A percentile compares a stretch with the other conserved stretches of the same genome.
phyloP scores from a whole-genome alignment of 2,113 vertebrate species.

The Arothron firmamentum region DNA sequence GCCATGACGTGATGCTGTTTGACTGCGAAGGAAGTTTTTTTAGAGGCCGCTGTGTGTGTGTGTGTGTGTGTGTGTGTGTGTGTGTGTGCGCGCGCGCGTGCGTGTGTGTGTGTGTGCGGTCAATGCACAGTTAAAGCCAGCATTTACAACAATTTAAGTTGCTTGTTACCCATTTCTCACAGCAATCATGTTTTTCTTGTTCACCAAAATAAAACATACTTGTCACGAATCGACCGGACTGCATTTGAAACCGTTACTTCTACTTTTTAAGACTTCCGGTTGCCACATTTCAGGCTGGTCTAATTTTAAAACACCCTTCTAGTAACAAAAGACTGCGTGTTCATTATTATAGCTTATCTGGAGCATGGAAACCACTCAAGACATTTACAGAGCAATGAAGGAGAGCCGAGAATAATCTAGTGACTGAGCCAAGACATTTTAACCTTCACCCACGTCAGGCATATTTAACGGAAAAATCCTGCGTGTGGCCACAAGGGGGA shows the following conservation, averaged over 20 bases:
- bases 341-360: not conserved
- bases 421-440: not conserved
- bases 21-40: slow-evolving; percentile 16
- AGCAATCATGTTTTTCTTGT: too few species aligned
- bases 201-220: too few species aligned
- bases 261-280: not conserved
- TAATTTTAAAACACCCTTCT: not conserved
- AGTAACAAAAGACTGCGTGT: not conserved
- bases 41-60: too few species aligned
- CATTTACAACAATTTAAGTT: too few species aligned
- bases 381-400: not conserved
- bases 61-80: too few species aligned
- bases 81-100: too few species aligned
- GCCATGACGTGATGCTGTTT: slow-evolving; percentile 36
- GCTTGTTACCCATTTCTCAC: too few species aligned
- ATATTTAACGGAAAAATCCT: not conserved
- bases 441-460: too few species aligned
- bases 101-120: too few species aligned
- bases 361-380: not conserved
- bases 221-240: too few species aligned
- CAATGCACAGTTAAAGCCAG: not conserved
- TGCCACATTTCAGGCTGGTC: not conserved
- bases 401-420: not conserved
- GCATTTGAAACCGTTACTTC: not conserved
- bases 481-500: slow-evolving; percentile 28